phyloP scores from a whole-genome alignment of 2,113 vertebrate species.

The Azemiops feae region DNA sequence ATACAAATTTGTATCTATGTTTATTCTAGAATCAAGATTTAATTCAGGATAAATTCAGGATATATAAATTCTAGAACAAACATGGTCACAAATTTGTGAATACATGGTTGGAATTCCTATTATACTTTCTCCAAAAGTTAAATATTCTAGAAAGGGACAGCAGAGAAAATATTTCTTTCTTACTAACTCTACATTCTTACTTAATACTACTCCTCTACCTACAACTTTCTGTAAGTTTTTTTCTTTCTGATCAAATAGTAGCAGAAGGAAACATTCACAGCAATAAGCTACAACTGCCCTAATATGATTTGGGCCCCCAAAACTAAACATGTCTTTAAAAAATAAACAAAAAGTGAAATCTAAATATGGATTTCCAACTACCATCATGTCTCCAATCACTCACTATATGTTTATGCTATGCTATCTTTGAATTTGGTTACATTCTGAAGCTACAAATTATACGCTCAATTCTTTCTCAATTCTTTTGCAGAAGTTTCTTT shows the following conservation, averaged over 20 bases:
- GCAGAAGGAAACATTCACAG: not conserved
- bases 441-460: not conserved
- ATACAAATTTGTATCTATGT: not conserved
- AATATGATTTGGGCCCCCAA: not conserved
- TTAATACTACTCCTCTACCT: not conserved
- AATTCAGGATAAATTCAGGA: not conserved
- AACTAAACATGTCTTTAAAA: not conserved
- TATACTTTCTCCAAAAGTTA: not conserved
- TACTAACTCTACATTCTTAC: not conserved
- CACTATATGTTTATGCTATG: not conserved
- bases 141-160: not conserved
- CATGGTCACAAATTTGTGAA: not conserved
- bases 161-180: not conserved
- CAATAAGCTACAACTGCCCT: not conserved
- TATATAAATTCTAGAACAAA: not conserved
- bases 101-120: not conserved
- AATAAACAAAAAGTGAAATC: not conserved
- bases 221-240: not conserved
- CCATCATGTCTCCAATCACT: not conserved
- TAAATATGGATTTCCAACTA: not conserved
- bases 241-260: not conserved
- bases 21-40: not conserved
- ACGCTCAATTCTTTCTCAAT: not conserved
- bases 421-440: not conserved
- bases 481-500: not conserved